Conservation (phyloP, 2,797 vertebrate genomes). For the Stomatorhinus walkeri region DNA sequence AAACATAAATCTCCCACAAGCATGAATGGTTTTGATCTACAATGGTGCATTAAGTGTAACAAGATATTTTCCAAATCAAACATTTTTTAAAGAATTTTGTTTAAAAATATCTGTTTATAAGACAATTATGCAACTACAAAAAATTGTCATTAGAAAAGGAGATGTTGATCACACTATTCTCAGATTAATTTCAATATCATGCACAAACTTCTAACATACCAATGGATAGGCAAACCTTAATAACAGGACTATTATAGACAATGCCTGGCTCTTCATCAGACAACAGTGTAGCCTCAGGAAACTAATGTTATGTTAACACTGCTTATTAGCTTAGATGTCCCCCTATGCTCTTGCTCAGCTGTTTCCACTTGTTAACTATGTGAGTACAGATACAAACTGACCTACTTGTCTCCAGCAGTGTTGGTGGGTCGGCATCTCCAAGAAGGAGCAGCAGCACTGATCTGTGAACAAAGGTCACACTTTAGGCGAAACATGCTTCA, state of each 20-base stretch:
- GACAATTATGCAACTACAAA: not conserved
- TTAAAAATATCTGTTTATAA: not conserved
- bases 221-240: not conserved
- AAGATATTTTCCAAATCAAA: not conserved
- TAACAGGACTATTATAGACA: not conserved
- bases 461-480: constrained; percentile 51
- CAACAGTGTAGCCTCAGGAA: not conserved
- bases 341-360: not conserved
- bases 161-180: not conserved
- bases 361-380: not conserved
- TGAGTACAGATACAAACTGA: constrained; percentile 36
- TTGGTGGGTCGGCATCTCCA: constrained; percentile 83
- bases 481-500: not conserved
- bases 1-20: not conserved
- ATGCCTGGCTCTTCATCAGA: not conserved
- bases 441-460: constrained; percentile 78
- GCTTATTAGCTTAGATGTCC: not conserved
- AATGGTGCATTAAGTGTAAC: not conserved
- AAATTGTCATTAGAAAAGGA: not conserved
- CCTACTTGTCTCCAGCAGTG: constrained; percentile 88
- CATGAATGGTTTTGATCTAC: not conserved
- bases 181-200: not conserved
- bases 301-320: not conserved
- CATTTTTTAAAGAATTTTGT: not conserved
- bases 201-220: not conserved